These are phyloP conservation scores for Branchinecta lynchi DNA, from an alignment of 1,140 invertebrate genomes.

Conservation along the genomic window DNA sequence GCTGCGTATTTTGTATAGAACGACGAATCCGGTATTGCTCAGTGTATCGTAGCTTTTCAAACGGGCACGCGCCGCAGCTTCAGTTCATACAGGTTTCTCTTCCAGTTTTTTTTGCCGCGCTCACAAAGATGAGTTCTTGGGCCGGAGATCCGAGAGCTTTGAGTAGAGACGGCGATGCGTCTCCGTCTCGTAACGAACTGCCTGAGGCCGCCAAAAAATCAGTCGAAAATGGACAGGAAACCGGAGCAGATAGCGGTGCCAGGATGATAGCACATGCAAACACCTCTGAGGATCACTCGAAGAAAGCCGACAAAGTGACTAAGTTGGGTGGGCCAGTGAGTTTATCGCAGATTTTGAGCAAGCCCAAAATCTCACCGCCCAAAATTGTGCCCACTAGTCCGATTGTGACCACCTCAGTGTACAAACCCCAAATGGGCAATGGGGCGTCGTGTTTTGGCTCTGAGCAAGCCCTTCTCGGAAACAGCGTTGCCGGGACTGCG, in stretches of 20 bases:
- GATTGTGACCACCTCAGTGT: not conserved
- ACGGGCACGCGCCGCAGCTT: too few species aligned
- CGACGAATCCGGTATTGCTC: too few species aligned
- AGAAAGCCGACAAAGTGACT: not conserved
- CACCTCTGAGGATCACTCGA: not conserved
- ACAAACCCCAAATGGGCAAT: conserved; percentile 9
- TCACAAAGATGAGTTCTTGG: too few species aligned
- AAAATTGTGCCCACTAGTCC: not conserved
- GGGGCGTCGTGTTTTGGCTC: not conserved
- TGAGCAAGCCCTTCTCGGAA: not conserved
- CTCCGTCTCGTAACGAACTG: too few species aligned
- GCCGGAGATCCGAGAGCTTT: too few species aligned
- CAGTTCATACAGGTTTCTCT: too few species aligned
- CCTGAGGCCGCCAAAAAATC: not conserved
- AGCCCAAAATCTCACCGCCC: not conserved
- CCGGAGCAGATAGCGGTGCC: not conserved
- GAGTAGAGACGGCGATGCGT: too few species aligned
- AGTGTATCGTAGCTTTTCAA: too few species aligned
- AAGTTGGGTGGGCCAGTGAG: not conserved
- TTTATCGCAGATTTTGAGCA: conserved; percentile 4
- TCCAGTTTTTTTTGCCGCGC: too few species aligned
- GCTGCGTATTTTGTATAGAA: too few species aligned
- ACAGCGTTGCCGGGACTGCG: not conserved
- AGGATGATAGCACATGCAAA: conserved; percentile 4
- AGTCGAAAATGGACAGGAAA: conserved; percentile 11